Conservation (phyloP, 2,888 invertebrate genomes). For the Leucophenga maculata region DNA sequence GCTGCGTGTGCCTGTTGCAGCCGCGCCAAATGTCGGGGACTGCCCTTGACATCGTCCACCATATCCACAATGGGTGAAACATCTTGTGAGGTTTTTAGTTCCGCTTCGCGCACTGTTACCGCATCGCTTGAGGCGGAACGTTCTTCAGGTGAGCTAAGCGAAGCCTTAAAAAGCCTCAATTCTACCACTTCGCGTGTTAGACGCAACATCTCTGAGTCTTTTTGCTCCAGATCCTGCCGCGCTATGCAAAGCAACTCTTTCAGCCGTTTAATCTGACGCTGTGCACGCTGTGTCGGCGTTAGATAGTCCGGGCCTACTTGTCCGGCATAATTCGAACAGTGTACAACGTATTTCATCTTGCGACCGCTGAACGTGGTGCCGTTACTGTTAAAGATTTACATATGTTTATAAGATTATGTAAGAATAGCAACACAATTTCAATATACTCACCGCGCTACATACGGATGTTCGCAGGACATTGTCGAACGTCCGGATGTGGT, state of each 20-base stretch:
- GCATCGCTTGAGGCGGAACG: conserved; percentile 84
- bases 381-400: conserved; percentile 71
- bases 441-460: conserved; percentile 77
- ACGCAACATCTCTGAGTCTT: conserved; percentile 83
- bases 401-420: conserved; percentile 38
- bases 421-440: not conserved
- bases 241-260: conserved; percentile 82
- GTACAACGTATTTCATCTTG: conserved; percentile 85
- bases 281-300: conserved; percentile 90
- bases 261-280: conserved; percentile 84
- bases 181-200: conserved; percentile 87
- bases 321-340: conserved; percentile 86
- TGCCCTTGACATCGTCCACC: conserved; percentile 73
- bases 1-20: conserved; percentile 45
- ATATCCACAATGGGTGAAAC: conserved; percentile 75
- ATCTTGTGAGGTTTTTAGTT: conserved; percentile 75
- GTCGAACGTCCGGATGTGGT: conserved; percentile 83
- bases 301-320: conserved; percentile 87
- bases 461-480: conserved; percentile 82
- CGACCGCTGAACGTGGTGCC: conserved; percentile 81
- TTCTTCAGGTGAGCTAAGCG: conserved; percentile 84
- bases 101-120: conserved; percentile 82
- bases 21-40: conserved; percentile 66
- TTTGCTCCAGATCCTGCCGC: conserved; percentile 83
- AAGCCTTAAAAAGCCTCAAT: conserved; percentile 84